A percentile compares a stretch with the other conserved stretches of the same genome.
phyloP scores from a whole-genome alignment of 64 coral and sea anemone genomes.

The Porites lutea region DNA sequence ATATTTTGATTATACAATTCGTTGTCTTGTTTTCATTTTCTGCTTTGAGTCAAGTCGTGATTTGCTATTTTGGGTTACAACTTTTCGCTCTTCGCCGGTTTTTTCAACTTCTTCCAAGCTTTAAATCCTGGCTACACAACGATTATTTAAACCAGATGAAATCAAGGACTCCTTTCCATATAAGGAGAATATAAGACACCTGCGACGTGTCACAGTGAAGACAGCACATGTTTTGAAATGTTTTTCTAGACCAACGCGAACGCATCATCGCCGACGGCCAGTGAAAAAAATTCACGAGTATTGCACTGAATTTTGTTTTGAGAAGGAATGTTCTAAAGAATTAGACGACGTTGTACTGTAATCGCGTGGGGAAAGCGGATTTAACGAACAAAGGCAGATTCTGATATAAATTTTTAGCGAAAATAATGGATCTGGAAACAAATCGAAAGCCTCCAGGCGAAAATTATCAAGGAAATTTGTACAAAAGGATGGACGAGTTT shows the following conservation, averaged over 20 bases:
- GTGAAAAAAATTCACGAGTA: background rate
- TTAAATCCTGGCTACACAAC: background rate
- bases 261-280: background rate
- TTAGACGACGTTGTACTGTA: background rate
- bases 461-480: constrained; percentile 63
- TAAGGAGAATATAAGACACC: constrained; percentile 10
- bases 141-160: background rate
- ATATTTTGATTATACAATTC: background rate
- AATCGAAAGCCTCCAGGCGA: constrained; percentile 1
- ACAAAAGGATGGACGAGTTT: constrained; percentile 68
- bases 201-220: constrained; percentile 19
- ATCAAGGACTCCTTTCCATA: constrained; percentile 25
- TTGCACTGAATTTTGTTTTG: background rate
- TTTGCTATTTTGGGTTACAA: background rate
- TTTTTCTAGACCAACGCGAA: background rate
- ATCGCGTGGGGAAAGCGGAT: background rate
- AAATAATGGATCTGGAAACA: constrained; percentile 22
- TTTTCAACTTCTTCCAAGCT: background rate
- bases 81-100: background rate
- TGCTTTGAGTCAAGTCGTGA: background rate
- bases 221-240: background rate
- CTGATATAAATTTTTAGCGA: background rate
- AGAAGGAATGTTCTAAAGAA: background rate
- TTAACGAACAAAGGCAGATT: background rate
- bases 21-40: background rate